Conservation (phyloP, 2,113 vertebrate genomes). For the Amphiprion percula region DNA sequence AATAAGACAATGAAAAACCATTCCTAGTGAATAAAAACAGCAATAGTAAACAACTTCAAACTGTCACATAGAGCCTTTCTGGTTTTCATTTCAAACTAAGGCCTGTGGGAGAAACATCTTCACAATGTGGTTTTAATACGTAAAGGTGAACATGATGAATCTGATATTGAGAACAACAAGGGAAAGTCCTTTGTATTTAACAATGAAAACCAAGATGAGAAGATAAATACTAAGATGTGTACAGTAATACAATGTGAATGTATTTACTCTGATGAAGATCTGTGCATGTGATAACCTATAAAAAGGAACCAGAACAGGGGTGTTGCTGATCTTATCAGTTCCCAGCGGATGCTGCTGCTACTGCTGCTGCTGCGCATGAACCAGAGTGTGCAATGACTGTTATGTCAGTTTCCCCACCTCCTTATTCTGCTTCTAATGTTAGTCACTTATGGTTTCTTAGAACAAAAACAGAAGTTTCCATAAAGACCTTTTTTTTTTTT, state of each 20-base stretch:
- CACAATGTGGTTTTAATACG: not conserved
- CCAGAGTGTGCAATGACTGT: not conserved
- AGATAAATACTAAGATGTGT: not conserved
- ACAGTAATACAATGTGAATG: not conserved
- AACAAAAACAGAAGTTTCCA: not conserved
- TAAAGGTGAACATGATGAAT: not conserved
- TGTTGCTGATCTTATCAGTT: slow-evolving; percentile 61
- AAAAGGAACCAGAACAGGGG: not conserved
- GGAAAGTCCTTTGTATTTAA: not conserved
- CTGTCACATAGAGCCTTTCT: not conserved
- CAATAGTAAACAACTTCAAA: not conserved
- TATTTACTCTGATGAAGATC: slow-evolving; percentile 10
- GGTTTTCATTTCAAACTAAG: not conserved
- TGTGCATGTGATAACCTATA: not conserved
- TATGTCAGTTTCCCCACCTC: slow-evolving; percentile 3
- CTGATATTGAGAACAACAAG: not conserved
- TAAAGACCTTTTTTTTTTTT: not conserved
- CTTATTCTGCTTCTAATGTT: not conserved
- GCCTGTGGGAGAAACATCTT: not conserved
- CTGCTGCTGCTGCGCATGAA: slow-evolving; percentile 11
- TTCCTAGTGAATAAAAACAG: not conserved
- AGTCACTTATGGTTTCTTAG: not conserved
- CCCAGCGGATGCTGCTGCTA: slow-evolving; percentile 31
- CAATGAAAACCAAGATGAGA: not conserved
- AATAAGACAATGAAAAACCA: not conserved